phyloP scores from a whole-genome alignment of 2,797 vertebrate species.

The Enteromius unitaeniatus region DNA sequence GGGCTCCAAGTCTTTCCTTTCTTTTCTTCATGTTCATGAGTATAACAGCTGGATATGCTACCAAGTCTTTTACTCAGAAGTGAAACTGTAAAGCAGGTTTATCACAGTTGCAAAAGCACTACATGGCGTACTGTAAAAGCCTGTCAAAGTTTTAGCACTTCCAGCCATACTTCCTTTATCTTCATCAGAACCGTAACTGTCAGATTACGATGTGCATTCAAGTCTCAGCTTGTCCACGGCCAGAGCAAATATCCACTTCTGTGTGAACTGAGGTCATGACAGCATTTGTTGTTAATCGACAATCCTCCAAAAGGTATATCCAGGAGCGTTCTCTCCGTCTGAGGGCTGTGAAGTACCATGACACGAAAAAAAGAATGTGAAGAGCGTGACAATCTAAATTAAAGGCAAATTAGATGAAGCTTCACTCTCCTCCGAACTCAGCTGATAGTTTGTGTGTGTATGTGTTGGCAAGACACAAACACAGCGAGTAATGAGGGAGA shows the following conservation, averaged over 20 bases:
- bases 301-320: not conserved
- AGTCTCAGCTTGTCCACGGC: conserved; percentile 8
- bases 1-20: conserved; percentile 82
- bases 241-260: conserved; percentile 17
- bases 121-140: not conserved
- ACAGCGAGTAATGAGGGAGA: conserved; percentile 17
- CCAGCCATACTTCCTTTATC: conserved; percentile 27
- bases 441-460: not conserved
- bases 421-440: not conserved
- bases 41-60: not conserved
- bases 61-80: not conserved
- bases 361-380: not conserved
- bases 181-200: conserved; percentile 11
- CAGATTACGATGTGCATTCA: not conserved
- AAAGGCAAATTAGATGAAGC: not conserved
- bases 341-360: not conserved
- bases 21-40: conserved; percentile 79
- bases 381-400: not conserved
- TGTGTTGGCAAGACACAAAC: conserved; percentile 11
- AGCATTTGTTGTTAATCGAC: not conserved
- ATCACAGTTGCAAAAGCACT: not conserved
- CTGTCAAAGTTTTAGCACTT: conserved; percentile 10
- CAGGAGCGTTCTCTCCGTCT: not conserved
- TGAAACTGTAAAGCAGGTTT: not conserved
- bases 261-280: conserved; percentile 14